phyloP scores from a whole-genome alignment of 2,797 vertebrate species.

The Neopelma chrysocephalum region DNA sequence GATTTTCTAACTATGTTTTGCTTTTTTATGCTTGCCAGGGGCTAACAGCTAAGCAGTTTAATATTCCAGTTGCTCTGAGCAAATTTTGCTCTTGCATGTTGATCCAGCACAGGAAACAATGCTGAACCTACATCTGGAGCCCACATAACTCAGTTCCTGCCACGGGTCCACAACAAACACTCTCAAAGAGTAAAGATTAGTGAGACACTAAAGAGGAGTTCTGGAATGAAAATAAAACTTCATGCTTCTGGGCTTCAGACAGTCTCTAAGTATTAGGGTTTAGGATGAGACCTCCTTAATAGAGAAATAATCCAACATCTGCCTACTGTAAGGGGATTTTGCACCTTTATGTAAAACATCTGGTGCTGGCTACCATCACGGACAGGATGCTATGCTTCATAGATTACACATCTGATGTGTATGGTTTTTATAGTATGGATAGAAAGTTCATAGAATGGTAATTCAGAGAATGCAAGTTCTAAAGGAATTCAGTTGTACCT shows the following conservation, averaged over 20 bases:
- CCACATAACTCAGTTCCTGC: conserved; percentile 6
- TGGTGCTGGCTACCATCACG: background rate
- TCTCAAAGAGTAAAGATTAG: background rate
- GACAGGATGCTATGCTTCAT: background rate
- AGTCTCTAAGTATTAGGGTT: background rate
- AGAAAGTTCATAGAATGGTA: background rate
- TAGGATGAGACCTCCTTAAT: conserved; percentile 1
- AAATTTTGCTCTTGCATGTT: conserved; percentile 8
- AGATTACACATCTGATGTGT: background rate
- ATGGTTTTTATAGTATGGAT: background rate
- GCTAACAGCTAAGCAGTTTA: conserved; percentile 4
- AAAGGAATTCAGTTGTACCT: background rate
- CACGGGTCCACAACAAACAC: background rate
- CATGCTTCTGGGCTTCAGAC: background rate
- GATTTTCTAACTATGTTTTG: conserved; percentile 9
- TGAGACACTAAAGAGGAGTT: background rate
- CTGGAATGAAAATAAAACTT: conserved; percentile 11
- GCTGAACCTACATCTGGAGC: conserved; percentile 21
- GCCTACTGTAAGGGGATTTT: conserved; percentile 18
- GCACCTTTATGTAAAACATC: conserved; percentile 42
- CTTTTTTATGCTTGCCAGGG: conserved; percentile 4
- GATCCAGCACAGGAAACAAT: background rate
- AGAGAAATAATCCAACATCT: conserved; percentile 41
- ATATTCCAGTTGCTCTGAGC: background rate
- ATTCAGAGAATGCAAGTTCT: background rate